Conservation (phyloP, 2,888 invertebrate genomes). For the Euzophera pinguis region DNA sequence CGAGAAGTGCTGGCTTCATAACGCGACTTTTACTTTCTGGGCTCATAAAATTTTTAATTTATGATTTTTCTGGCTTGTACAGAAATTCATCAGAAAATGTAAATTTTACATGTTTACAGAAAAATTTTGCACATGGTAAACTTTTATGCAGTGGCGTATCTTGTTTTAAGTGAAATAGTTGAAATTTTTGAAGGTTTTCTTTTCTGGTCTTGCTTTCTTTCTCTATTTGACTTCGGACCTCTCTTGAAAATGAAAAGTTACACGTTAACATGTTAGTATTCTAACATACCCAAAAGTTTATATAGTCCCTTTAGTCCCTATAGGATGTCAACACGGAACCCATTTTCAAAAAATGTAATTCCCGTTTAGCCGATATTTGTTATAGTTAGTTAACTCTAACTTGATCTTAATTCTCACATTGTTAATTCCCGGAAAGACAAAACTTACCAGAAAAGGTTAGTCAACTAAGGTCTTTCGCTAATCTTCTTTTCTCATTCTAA, state of each 20-base stretch:
- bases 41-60: not conserved
- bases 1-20: not conserved
- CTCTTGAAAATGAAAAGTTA: too few relatives aligned
- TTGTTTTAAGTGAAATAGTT: too few relatives aligned
- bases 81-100: too few relatives aligned
- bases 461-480: not conserved
- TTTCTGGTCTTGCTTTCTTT: too few relatives aligned
- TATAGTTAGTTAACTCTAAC: not conserved
- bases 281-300: too few relatives aligned
- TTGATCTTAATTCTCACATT: not conserved
- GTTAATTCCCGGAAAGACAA: constrained; percentile 1
- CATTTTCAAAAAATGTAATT: not conserved
- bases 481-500: constrained; percentile 30
- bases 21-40: constrained; percentile 4
- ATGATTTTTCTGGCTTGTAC: not conserved
- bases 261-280: too few relatives aligned
- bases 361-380: not conserved
- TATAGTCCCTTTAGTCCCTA: too few relatives aligned
- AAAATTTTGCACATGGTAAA: too few relatives aligned
- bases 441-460: constrained; percentile 1
- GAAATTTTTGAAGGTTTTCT: too few relatives aligned
- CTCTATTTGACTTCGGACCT: too few relatives aligned
- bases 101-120: too few relatives aligned
- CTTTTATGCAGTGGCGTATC: too few relatives aligned
- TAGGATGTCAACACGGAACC: not conserved